Evolutionary conservation across 1,140 invertebrate species (phyloP), one percentile per base, ranked within the genome.

Genomic region (Microplitis mediator): DNA sequence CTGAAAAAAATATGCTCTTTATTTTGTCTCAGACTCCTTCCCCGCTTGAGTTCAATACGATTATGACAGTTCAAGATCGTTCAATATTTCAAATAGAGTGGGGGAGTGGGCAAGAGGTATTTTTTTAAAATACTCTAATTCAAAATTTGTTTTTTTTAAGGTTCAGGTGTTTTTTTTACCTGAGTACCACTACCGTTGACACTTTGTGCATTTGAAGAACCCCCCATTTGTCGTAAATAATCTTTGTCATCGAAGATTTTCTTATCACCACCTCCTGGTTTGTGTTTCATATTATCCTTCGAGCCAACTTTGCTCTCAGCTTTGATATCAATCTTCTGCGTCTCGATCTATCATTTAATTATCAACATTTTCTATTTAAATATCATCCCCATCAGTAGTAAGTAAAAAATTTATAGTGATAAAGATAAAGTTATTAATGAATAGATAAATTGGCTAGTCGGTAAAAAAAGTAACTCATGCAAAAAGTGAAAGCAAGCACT

Each of bases 191-290:
- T 92, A 67, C 90, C 88, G 69, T 89, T 89, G 74, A 88, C 82
- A 72, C 90, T 90, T 63, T 90, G 89, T 60, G 90, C 89, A 69
- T 90, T 90, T 16, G 91, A 92, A 68, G 39, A 6, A 45, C 39
- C 39, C 39, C 89, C 88, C 73, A 91, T 90, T 81, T 97, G 94
- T 85, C 93, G 93, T 79, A 97, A 91, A 89, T 98, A 98, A 73
- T 95, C 94, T 87, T 94, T 96, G 88, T 97, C 95, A 83, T 97
- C 95, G 86, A 97, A 98, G 81, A 97, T 96, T 88, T 95, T 95
- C 85, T 94, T 93, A 68, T 95, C 95, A 50, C 97, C 97, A 67
- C 97, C 97, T 69, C 96, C 95, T 58, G 97, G 95, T 87, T 91
- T 94, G 88, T 99, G 93, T 84, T 96, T 95, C 69, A 97, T 92